phyloP scores from a whole-genome alignment of 2,888 invertebrate genomes.

The Diarsia dahlii region DNA sequence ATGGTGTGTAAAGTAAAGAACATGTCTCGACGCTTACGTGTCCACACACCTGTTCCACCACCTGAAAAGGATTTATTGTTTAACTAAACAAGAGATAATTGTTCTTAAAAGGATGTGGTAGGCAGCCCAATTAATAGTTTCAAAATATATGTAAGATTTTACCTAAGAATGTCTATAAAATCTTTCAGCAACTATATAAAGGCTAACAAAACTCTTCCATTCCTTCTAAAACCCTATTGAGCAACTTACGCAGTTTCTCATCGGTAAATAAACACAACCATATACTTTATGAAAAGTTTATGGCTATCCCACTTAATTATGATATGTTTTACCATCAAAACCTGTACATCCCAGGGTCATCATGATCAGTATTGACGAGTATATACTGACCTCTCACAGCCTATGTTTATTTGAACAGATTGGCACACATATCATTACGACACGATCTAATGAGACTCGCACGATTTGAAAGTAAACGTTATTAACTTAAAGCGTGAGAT shows the following conservation, averaged over 20 bases:
- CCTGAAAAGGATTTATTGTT: not conserved
- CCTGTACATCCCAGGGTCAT: slow-evolving; percentile 9
- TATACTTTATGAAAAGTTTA: not conserved
- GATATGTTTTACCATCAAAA: slow-evolving; percentile 21
- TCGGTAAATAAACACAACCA: not conserved
- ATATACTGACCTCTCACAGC: slow-evolving; percentile 18
- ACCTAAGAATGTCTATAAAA: no score
- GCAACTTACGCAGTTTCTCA: not conserved
- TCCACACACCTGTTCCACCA: slow-evolving; percentile 73
- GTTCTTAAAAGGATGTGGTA: no score
- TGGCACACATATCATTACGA: slow-evolving; percentile 53
- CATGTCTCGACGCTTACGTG: slow-evolving; percentile 60
- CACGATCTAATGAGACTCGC: slow-evolving; percentile 53
- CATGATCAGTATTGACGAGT: slow-evolving; percentile 9
- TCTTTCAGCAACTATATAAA: no score
- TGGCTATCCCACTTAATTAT: not conserved
- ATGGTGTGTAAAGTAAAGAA: slow-evolving; percentile 71
- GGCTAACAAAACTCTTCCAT: no score
- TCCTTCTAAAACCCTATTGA: not conserved
- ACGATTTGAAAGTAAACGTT: slow-evolving; percentile 57
- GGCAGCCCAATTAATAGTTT: no score
- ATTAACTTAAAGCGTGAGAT: slow-evolving; percentile 60
- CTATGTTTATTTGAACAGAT: slow-evolving; percentile 56
- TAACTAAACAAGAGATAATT: no score
- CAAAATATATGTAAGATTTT: no score